phyloP scores from a whole-genome alignment of 2,113 vertebrate species.

The Sisor rabdophorus region DNA sequence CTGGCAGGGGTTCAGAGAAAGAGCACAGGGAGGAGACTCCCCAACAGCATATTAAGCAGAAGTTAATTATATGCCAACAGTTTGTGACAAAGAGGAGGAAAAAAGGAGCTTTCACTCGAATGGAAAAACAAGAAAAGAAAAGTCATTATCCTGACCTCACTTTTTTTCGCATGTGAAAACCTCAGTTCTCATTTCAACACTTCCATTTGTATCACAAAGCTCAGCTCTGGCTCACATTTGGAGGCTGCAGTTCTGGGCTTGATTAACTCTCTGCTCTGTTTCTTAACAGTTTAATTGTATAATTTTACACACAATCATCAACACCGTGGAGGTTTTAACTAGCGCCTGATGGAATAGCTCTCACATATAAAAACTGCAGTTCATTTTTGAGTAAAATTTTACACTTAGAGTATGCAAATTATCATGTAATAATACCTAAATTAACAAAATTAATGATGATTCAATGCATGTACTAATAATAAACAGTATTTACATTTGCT shows the following conservation, averaged over 20 bases:
- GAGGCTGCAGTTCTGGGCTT: constrained; percentile 32
- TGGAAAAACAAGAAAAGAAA: constrained; percentile 71
- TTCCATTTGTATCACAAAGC: constrained; percentile 69
- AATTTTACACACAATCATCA: constrained; percentile 11
- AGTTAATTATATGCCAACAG: constrained; percentile 80
- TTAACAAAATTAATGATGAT: too few species aligned
- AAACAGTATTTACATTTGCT: too few species aligned
- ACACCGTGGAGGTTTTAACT: constrained; percentile 5
- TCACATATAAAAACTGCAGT: background rate
- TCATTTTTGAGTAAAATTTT: background rate
- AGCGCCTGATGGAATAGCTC: background rate
- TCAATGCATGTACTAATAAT: too few species aligned
- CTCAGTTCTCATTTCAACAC: constrained; percentile 68
- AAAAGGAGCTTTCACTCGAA: constrained; percentile 69
- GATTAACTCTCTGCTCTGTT: constrained; percentile 33
- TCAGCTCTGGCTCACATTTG: constrained; percentile 54
- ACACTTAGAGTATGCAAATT: too few species aligned
- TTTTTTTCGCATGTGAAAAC: constrained; percentile 77
- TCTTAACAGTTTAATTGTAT: constrained; percentile 35
- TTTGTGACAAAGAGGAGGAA: constrained; percentile 70
- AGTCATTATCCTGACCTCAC: constrained; percentile 72
- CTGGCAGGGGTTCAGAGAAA: constrained; percentile 73
- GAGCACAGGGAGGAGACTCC: constrained; percentile 70
- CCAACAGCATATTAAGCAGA: constrained; percentile 78
- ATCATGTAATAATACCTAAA: background rate